Percentiles rank a stretch among this genome's conserved stretches.
Evolutionary conservation across 2,113 vertebrate species (phyloP).

Genomic region (Catharus minimus): DNA sequence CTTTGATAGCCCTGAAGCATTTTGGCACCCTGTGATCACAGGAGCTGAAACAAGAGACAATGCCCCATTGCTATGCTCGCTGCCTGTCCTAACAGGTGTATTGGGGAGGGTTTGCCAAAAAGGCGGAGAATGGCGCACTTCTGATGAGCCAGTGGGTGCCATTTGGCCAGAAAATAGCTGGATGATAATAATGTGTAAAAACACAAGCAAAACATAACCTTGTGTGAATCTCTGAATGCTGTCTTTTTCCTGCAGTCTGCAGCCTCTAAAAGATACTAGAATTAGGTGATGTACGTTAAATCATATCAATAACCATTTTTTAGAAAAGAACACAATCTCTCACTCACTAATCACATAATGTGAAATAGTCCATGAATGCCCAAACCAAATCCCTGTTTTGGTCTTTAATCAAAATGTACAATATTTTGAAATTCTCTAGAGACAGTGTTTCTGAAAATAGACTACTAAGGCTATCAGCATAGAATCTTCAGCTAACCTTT

Average conservation of each 20-base stretch:
- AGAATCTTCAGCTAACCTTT: constrained; percentile 61
- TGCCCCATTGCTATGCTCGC: background rate
- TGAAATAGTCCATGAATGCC: background rate
- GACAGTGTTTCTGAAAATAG: constrained; percentile 49
- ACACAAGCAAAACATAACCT: constrained; percentile 3
- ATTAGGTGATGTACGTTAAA: background rate
- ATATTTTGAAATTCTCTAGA: background rate
- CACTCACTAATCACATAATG: background rate
- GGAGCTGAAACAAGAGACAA: background rate
- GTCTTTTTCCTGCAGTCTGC: background rate
- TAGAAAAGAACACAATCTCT: background rate
- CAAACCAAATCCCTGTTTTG: background rate
- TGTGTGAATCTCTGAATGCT: background rate
- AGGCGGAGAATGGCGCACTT: constrained; percentile 7
- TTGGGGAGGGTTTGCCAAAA: constrained; percentile 1
- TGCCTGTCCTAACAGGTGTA: constrained; percentile 54
- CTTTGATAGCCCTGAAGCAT: constrained; percentile 57
- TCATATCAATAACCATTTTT: background rate
- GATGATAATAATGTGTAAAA: constrained; percentile 53
- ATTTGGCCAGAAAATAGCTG: constrained; percentile 54
- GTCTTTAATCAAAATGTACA: background rate
- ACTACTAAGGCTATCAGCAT: background rate
- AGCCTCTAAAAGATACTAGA: background rate
- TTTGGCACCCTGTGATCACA: constrained; percentile 41
- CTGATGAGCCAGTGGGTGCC: constrained; percentile 50